Conservation (phyloP, 2,113 vertebrate genomes). For the Astatotilapia flaviijosephi region DNA sequence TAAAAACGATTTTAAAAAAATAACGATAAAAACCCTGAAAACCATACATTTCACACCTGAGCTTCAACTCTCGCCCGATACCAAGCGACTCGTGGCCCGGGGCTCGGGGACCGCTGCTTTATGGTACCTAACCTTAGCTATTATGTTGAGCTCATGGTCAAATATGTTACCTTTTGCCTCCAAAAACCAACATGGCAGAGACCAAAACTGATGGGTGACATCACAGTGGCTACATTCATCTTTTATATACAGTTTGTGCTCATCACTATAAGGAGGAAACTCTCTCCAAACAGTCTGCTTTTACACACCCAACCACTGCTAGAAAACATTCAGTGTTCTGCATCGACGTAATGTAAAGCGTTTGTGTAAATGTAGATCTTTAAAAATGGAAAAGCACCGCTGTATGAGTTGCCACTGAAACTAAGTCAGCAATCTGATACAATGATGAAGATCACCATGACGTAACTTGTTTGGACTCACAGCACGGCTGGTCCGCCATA, state of each 20-base stretch:
- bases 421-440: not conserved
- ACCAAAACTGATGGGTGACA: not conserved
- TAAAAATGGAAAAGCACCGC: not conserved
- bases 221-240: not conserved
- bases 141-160: not conserved
- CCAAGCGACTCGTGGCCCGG: rapidly evolving
- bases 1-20: rapidly evolving
- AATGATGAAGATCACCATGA: not conserved
- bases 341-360: rapidly evolving
- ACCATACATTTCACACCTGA: not conserved
- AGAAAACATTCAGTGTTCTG: rapidly evolving
- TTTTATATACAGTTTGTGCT: not conserved
- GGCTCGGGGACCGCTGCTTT: rapidly evolving
- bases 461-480: not conserved
- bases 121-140: not conserved
- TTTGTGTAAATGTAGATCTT: not conserved
- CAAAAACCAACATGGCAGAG: not conserved
- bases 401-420: not conserved
- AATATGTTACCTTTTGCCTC: not conserved
- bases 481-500: conserved; percentile 6
- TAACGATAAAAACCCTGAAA: not conserved
- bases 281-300: not conserved
- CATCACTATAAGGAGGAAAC: not conserved
- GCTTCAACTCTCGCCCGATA: rapidly evolving
- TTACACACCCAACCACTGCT: not conserved